Percentiles rank a stretch among this genome's conserved stretches.
These are phyloP conservation scores for Bostrychus sinensis DNA, from an alignment of 2,113 vertebrate genomes.

Conservation along the genomic window DNA sequence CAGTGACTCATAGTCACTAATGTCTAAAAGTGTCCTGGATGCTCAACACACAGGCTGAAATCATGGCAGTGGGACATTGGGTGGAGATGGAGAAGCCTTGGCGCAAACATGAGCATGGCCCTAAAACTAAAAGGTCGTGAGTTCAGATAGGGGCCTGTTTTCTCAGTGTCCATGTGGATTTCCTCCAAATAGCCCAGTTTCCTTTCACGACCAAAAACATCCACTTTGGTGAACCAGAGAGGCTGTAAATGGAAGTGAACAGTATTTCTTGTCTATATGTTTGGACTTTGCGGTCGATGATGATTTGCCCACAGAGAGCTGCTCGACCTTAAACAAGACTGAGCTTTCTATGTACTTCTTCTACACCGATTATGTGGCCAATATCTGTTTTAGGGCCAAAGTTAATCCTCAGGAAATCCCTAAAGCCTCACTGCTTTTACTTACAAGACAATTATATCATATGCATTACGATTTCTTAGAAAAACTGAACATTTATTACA, in stretches of 20 bases:
- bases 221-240: not conserved
- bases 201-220: constrained; percentile 3
- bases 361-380: not conserved
- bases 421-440: not conserved
- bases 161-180: constrained; percentile 1
- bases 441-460: not conserved
- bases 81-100: constrained; percentile 5
- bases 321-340: not conserved
- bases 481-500: not conserved
- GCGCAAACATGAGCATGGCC: not conserved
- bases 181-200: not conserved
- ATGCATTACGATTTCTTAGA: not conserved
- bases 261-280: constrained; percentile 3
- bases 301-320: not conserved
- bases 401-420: constrained; percentile 3
- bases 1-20: not conserved
- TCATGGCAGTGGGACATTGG: not conserved
- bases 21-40: not conserved
- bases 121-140: constrained; percentile 1
- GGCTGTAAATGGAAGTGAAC: not conserved
- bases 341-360: not conserved
- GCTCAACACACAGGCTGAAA: not conserved
- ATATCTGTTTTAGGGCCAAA: not conserved
- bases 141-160: constrained; percentile 7
- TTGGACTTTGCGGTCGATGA: constrained; percentile 3